Evolutionary conservation across 2,888 invertebrate species (phyloP).

Genomic region (Lepeophtheirus nordmannii): DNA sequence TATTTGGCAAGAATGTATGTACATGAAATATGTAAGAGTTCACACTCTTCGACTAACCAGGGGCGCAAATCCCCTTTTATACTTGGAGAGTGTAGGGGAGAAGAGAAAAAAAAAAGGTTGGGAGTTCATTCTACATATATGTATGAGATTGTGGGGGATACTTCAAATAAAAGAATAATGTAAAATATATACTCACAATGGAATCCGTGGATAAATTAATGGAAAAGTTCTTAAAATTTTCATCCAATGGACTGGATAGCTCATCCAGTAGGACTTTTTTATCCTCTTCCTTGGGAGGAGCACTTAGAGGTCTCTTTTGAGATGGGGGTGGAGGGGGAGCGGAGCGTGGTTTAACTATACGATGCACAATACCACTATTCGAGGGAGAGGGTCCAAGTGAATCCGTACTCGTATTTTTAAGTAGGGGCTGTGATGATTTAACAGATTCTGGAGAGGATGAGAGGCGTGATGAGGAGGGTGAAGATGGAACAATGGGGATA

Average conservation of each 20-base stretch:
- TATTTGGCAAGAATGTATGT: too few relatives aligned
- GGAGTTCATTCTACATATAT: too few relatives aligned
- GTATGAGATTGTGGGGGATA: too few relatives aligned
- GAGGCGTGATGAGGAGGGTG: background rate
- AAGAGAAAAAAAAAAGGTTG: too few relatives aligned
- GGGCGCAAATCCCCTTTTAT: too few relatives aligned
- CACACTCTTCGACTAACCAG: too few relatives aligned
- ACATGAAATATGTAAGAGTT: too few relatives aligned
- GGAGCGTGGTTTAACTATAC: background rate
- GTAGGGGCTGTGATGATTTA: background rate
- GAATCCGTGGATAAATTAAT: constrained; percentile 18
- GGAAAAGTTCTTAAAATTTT: constrained; percentile 8
- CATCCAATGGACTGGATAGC: constrained; percentile 11
- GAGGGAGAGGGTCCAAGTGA: background rate
- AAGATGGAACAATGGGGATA: constrained; percentile 15
- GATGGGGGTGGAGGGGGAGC: background rate
- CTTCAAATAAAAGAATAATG: too few relatives aligned
- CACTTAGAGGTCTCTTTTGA: background rate
- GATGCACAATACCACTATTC: background rate
- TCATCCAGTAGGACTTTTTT: constrained; percentile 1
- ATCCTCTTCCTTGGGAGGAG: constrained; percentile 13
- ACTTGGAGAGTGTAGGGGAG: too few relatives aligned
- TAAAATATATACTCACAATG: background rate
- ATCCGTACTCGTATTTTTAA: background rate
- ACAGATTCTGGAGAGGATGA: constrained; percentile 10